These are phyloP conservation scores for Spermophilus dauricus DNA, from an alignment of 2,113 vertebrate species.

Conservation along the genomic window DNA sequence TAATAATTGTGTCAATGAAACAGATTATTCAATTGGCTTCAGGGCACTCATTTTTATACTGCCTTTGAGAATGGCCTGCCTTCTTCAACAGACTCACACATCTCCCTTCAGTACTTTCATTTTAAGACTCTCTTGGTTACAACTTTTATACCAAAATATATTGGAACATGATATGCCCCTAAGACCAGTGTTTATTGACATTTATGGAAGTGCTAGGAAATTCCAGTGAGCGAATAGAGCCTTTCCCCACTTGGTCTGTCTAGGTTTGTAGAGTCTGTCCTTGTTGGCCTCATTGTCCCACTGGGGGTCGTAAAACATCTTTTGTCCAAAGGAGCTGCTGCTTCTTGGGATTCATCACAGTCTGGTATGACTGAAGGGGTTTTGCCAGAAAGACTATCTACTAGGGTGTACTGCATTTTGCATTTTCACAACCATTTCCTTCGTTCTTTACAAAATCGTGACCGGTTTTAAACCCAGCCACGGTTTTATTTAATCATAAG, in stretches of 20 bases:
- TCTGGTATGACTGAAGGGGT: not conserved
- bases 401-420: not conserved
- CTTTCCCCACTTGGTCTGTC: not conserved
- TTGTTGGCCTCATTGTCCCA: not conserved
- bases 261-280: slow-evolving; percentile 56
- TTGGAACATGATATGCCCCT: slow-evolving; percentile 37
- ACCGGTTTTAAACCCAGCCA: not conserved
- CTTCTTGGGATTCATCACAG: not conserved
- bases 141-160: slow-evolving; percentile 66
- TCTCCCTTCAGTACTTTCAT: slow-evolving; percentile 62
- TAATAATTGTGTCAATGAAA: slow-evolving; percentile 86
- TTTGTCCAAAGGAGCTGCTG: not conserved
- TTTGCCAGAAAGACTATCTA: not conserved
- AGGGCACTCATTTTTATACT: not conserved
- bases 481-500: not conserved
- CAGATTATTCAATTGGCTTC: slow-evolving; percentile 76
- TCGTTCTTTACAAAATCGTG: not conserved
- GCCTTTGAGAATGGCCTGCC: not conserved
- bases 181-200: slow-evolving; percentile 70
- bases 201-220: slow-evolving; percentile 67
- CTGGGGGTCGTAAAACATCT: not conserved
- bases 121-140: slow-evolving; percentile 73
- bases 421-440: not conserved
- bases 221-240: not conserved
- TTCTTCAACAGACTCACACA: not conserved